Conservation (phyloP, 2,888 invertebrate species). For the Philaethria dido region DNA sequence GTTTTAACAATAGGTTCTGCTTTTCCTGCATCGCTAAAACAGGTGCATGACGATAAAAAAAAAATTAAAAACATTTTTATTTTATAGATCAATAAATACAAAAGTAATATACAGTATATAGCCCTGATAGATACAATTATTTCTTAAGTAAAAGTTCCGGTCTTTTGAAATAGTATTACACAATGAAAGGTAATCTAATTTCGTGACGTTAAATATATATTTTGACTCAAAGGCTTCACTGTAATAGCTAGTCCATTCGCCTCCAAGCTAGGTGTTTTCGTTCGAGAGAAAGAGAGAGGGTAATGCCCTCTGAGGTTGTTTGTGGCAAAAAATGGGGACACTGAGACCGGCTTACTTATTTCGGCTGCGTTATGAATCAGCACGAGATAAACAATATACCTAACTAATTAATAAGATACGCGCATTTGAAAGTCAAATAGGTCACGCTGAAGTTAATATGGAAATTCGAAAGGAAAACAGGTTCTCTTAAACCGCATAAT, state of each 20-base stretch:
- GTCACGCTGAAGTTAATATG: conserved; percentile 37
- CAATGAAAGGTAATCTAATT: conserved; percentile 14
- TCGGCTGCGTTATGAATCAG: conserved; percentile 79
- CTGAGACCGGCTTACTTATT: conserved; percentile 77
- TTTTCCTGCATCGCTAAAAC: not conserved
- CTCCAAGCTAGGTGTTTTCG: conserved; percentile 71
- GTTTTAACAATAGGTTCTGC: not conserved
- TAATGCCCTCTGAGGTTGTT: conserved; percentile 81
- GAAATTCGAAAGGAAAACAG: conserved; percentile 33
- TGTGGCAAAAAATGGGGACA: conserved; percentile 82
- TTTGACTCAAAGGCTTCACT: conserved; percentile 30
- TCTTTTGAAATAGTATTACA: conserved; percentile 3
- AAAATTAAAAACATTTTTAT: not conserved
- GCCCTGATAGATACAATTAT: not conserved
- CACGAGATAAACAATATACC: conserved; percentile 76
- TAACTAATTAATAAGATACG: conserved; percentile 56
- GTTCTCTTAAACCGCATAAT: conserved; percentile 18
- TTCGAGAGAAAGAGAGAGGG: conserved; percentile 70
- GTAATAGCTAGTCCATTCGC: conserved; percentile 64
- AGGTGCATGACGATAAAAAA: not conserved
- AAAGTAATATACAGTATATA: not conserved
- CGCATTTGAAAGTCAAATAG: conserved; percentile 45
- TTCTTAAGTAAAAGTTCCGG: not conserved
- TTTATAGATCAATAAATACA: not conserved
- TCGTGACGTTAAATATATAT: conserved; percentile 26